Evolutionary conservation across 2,797 vertebrate genomes (phyloP).

Genomic region (Zalophus californianus): DNA sequence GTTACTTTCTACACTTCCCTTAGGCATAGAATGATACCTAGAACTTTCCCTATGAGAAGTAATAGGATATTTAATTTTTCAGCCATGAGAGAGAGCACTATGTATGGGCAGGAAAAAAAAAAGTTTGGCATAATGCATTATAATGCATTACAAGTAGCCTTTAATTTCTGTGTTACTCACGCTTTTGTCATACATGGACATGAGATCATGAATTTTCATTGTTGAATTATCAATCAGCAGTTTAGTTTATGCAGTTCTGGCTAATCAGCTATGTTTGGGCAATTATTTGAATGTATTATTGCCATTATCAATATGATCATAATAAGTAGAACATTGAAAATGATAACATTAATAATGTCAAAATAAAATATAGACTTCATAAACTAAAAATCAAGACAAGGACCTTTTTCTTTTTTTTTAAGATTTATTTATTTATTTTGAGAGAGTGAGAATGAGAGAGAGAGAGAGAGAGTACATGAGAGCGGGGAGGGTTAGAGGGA

Average conservation of each 20-base stretch:
- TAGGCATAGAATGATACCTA: background rate
- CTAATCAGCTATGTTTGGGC: background rate
- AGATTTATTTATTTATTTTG: too few species aligned
- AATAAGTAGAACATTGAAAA: background rate
- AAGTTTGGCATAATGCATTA: background rate
- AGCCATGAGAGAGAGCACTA: background rate
- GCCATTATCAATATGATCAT: background rate
- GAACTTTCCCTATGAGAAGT: background rate
- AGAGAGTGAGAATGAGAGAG: too few species aligned
- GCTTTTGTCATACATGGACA: background rate
- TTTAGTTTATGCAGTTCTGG: background rate
- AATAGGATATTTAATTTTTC: background rate
- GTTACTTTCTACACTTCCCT: background rate
- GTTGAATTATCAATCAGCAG: background rate
- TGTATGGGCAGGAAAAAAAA: background rate
- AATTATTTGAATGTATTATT: slow-evolving; percentile 19
- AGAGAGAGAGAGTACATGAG: too few species aligned
- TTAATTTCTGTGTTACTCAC: background rate
- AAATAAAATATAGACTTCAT: background rate
- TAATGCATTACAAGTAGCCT: background rate
- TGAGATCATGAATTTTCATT: background rate
- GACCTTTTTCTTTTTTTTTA: background rate
- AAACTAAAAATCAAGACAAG: background rate
- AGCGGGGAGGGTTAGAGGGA: too few species aligned
- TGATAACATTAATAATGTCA: background rate